Base-by-base conservation (phyloP, 1,140 invertebrate genomes). In the Meloidogyne hapla region DNA sequence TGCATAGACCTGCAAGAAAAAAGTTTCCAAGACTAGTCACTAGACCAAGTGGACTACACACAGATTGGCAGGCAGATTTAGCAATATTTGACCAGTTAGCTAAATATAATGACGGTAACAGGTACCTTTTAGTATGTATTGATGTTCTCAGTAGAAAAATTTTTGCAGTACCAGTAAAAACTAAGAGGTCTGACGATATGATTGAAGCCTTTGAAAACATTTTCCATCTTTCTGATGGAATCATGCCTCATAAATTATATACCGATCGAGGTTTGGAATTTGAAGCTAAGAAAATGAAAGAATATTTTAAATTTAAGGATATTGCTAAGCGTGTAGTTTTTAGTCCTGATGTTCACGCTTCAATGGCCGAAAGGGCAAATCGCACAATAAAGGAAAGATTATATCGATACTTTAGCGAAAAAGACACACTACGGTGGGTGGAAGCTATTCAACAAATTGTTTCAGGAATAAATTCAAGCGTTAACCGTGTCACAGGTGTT, bases 61-160 rank as follows among this genome's bases (percentile, higher is more conserved):
- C 80, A 15, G 80, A 79, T 56, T 82, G 75, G 71, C 78, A 79
- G 45, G 78, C 78, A 15, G 78, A 79, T 45, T 48, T 79, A 12
- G 72, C 78, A 12, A 42, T 73, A 18, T 70, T 79, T 13, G 56
- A 82, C 9, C 12, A 66, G 13, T 12, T 82, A 25, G 45, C 21
- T 10, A 12, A 61, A 1, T 25, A 63, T 13, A 79, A 79, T 56
- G 62, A 81, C 21, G 64, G 63, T 13, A 69, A 67, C 26, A 45
- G n/a, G 0, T 82, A 83, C 67, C 15, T 82, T 5, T 28, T 79
- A n/a, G 80, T 79, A 8, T 78, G 76, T 45, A 23, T 81, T 25
- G 78, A 79, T 45, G 66, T 81, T 26, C 38, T 81, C 12, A 79
- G 78, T 56, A 15, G 80, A 12, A 64, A 79, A 40, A 25, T 81